Conservation (phyloP, 1,140 invertebrate genomes). For the Streblospio benedicti region DNA sequence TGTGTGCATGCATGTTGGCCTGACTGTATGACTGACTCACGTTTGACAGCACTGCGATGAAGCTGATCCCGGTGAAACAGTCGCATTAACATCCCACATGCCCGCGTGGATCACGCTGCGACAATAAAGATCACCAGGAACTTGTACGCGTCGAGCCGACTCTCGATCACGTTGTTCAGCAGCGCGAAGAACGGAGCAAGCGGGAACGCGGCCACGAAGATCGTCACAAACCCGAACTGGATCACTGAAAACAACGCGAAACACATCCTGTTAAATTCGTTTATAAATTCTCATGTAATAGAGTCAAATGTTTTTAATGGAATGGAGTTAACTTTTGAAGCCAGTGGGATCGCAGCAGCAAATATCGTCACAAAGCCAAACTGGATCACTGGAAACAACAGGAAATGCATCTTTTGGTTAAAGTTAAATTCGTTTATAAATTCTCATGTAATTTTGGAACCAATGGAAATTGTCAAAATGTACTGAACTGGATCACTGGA, state of each 20-base stretch:
- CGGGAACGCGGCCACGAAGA: constrained; percentile 78
- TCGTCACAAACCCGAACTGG: constrained; percentile 77
- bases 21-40: too few species aligned
- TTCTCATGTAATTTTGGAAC: too few species aligned
- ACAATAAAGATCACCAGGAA: constrained; percentile 67
- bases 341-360: constrained; percentile 73
- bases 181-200: constrained; percentile 72
- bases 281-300: too few species aligned
- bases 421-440: too few species aligned
- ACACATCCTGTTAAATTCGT: too few species aligned
- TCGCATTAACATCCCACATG: constrained; percentile 63
- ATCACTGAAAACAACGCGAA: constrained; percentile 52
- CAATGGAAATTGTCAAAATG: too few species aligned
- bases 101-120: constrained; percentile 73
- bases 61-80: constrained; percentile 1
- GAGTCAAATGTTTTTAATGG: too few species aligned
- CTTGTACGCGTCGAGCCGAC: constrained; percentile 73
- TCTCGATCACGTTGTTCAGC: constrained; percentile 76
- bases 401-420: too few species aligned
- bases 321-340: too few species aligned
- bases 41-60: constrained; percentile 17
- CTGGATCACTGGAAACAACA: constrained; percentile 58
- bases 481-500: too few species aligned
- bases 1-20: too few species aligned
- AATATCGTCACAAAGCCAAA: constrained; percentile 81